Base-by-base conservation (phyloP, 2,888 invertebrate species). In the Mimumesa dahlbomi region DNA sequence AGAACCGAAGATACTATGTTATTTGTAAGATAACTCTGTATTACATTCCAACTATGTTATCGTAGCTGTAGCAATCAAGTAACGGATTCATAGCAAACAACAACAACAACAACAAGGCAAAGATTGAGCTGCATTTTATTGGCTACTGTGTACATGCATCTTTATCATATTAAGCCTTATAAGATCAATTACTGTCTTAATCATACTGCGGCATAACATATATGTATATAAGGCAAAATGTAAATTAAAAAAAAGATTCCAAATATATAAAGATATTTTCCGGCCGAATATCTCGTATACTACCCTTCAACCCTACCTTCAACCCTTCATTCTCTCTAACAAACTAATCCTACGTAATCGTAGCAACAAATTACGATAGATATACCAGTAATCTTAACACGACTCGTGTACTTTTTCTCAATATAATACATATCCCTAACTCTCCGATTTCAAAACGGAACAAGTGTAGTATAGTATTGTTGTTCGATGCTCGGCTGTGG, bases 201-300 rank as follows among this genome's bases (percentile, higher is more conserved):
- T 42, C 46, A 61, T 68, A 71, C 34, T 58, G 66, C 63, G 65
- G 53, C 64, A 64, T 72, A 72, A 68, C 63, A 40, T 80, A 72
- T 80, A 76, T 80, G 76, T 82, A 78, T 82, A 82, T 82, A 79
- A 73, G 46, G 76, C 69, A 76, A 66, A n/a, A 74, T 77, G 75
- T 78, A 78, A 77, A 76, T 82, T 76, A 72, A 77, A 73, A n/a
- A n/a, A 75, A 68, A 67, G 62, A 73, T 79, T 69, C 84, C 79
- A 86, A 88, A 89, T 89, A 88, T 86, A 88, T 79, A 76, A 84
- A 80, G 81, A 82, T 89, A 87, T 89, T 88, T 88, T 89, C 84
- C 82, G 87, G 86, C 84, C 82, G 83, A 79, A 73, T 19, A 52
- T 29, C 56, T 34, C 57, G 18, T 70, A 29, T 34, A 34, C 18